phyloP scores from a whole-genome alignment of 2,113 vertebrate genomes.

The Gymnogyps californianus region DNA sequence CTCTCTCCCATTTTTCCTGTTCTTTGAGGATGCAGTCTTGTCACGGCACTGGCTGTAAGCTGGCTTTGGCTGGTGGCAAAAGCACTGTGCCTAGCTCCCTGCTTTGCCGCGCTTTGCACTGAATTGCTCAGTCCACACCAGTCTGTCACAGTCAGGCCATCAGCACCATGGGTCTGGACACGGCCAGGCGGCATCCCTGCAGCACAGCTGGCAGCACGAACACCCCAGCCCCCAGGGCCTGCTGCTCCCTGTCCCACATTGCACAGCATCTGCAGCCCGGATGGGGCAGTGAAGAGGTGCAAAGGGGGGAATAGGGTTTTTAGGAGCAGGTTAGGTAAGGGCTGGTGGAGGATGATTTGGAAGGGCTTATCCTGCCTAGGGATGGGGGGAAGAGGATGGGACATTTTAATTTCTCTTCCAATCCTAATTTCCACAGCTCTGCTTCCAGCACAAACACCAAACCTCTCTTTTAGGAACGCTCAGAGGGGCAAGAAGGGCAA shows the following conservation, averaged over 20 bases:
- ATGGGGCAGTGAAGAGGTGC: neutral
- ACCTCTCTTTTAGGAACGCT: neutral
- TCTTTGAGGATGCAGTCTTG: neutral
- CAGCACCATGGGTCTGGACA: fast-evolving
- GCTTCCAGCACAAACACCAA: neutral
- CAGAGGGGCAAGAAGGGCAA: neutral
- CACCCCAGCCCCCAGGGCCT: fast-evolving
- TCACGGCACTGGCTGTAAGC: neutral
- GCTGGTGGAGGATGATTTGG: neutral
- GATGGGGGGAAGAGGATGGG: neutral
- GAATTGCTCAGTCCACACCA: fast-evolving
- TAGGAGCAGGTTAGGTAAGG: neutral
- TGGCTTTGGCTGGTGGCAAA: neutral
- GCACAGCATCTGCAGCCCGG: neutral
- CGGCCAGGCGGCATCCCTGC: neutral
- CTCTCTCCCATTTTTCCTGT: neutral
- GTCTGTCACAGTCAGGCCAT: neutral
- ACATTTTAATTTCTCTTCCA: neutral
- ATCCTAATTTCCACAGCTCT: neutral
- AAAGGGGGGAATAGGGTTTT: fast-evolving
- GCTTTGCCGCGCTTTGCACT: neutral
- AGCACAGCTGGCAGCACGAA: fast-evolving
- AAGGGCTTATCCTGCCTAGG: neutral
- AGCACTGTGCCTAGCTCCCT: neutral
- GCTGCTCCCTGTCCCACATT: neutral